A percentile compares a stretch with the other conserved stretches of the same genome.
These are phyloP conservation scores for Eurytoma adleriae DNA, from an alignment of 2,888 invertebrate genomes.

Conservation along the genomic window DNA sequence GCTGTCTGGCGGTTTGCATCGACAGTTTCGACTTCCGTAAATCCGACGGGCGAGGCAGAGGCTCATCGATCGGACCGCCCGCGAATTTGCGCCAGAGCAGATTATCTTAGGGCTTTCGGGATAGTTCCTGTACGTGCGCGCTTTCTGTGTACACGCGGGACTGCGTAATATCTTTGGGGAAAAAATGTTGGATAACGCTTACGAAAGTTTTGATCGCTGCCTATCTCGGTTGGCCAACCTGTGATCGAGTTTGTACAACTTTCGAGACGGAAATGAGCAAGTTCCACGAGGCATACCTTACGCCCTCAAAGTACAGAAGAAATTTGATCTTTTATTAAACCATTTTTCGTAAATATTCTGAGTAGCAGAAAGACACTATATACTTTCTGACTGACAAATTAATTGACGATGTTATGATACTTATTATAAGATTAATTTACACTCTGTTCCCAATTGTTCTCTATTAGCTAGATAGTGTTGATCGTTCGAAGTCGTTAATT, in stretches of 20 bases:
- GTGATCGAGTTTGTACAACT: slow-evolving; percentile 10
- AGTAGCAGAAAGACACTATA: background rate
- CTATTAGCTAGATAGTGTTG: too few relatives aligned
- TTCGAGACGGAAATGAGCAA: background rate
- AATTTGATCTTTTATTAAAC: too few relatives aligned
- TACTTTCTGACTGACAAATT: too few relatives aligned
- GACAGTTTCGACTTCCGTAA: slow-evolving; percentile 56
- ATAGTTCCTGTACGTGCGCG: background rate
- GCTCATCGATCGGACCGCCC: slow-evolving; percentile 11
- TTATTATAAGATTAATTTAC: too few relatives aligned
- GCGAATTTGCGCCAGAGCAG: slow-evolving; percentile 3
- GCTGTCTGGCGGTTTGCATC: slow-evolving; percentile 63
- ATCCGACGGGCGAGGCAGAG: slow-evolving; percentile 6
- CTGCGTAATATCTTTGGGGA: background rate
- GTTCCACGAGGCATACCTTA: too few relatives aligned
- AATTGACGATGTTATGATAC: too few relatives aligned
- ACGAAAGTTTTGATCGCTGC: slow-evolving; percentile 25
- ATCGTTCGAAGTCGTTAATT: too few relatives aligned
- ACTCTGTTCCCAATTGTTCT: too few relatives aligned
- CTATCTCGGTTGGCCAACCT: slow-evolving; percentile 12
- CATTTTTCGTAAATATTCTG: background rate
- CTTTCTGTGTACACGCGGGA: background rate
- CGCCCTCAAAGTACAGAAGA: too few relatives aligned
- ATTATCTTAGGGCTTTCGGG: slow-evolving; percentile 24
- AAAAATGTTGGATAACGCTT: slow-evolving; percentile 12